These are phyloP conservation scores for Poeciliopsis turrubarensis DNA, from an alignment of 2,113 vertebrate genomes.

Conservation along the genomic window DNA sequence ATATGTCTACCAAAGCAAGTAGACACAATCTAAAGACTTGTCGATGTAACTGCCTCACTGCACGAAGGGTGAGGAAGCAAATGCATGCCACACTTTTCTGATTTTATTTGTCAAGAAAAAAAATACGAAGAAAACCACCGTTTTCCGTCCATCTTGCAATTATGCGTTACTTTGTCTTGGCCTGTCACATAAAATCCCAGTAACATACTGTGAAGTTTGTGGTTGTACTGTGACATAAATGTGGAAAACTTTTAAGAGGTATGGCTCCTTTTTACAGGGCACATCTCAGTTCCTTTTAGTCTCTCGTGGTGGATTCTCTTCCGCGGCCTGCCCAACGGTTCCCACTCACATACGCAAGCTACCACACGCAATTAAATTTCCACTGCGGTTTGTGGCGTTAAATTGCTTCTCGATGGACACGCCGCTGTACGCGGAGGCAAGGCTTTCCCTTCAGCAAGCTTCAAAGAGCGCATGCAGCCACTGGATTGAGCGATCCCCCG, in stretches of 20 bases:
- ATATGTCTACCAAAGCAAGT: no score
- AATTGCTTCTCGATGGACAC: conserved; percentile 7
- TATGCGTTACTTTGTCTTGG: no score
- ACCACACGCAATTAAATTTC: conserved; percentile 46
- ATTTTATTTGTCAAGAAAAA: neutral
- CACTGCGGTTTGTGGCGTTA: conserved; percentile 5
- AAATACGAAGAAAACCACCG: neutral
- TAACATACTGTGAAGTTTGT: neutral
- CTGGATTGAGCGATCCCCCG: no score
- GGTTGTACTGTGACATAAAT: neutral
- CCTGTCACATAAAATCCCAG: neutral
- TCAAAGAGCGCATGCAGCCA: neutral
- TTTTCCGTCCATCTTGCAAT: neutral
- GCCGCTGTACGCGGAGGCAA: neutral
- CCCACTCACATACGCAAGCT: conserved; percentile 1
- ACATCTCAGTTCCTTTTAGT: conserved; percentile 10
- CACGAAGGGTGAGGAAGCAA: neutral
- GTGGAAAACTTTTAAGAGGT: neutral
- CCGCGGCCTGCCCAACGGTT: neutral
- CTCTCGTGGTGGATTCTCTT: neutral
- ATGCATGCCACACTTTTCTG: neutral
- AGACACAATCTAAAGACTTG: neutral
- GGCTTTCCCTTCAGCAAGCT: conserved; percentile 1
- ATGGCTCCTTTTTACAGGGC: neutral
- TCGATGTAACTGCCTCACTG: neutral